Percentiles rank a stretch among this genome's conserved stretches.
phyloP scores from a whole-genome alignment of 2,797 vertebrate genomes.

The Graptemys geographica region DNA sequence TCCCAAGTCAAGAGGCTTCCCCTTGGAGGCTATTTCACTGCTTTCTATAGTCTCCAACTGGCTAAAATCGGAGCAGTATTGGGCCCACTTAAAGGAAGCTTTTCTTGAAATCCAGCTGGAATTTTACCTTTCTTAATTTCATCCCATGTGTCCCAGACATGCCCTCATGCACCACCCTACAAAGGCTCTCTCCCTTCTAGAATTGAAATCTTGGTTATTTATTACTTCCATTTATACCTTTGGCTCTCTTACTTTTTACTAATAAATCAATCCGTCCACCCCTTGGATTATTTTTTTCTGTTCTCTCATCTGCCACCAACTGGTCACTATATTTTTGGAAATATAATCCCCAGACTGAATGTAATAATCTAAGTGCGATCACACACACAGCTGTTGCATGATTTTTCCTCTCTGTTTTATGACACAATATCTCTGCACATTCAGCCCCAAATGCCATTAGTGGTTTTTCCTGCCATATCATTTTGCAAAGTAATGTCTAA shows the following conservation, averaged over 20 bases:
- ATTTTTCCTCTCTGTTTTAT: background rate
- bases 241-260: constrained; percentile 3
- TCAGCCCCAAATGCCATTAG: background rate
- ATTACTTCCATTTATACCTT: background rate
- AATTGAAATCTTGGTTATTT: background rate
- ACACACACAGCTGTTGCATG: background rate
- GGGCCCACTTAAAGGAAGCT: background rate
- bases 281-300: background rate
- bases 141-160: background rate
- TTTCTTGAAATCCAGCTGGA: background rate
- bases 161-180: background rate
- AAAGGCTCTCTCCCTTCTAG: background rate
- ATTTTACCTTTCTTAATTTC: background rate
- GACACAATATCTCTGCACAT: background rate
- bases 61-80: background rate
- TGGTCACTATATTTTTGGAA: background rate
- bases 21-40: background rate
- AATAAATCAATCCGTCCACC: background rate
- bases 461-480: background rate
- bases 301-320: background rate
- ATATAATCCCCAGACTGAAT: background rate
- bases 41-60: background rate
- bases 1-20: background rate
- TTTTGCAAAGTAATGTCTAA: background rate
- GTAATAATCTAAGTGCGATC: background rate